Conservation (phyloP, 2,888 invertebrate species). For the Pasiphila rectangulata region DNA sequence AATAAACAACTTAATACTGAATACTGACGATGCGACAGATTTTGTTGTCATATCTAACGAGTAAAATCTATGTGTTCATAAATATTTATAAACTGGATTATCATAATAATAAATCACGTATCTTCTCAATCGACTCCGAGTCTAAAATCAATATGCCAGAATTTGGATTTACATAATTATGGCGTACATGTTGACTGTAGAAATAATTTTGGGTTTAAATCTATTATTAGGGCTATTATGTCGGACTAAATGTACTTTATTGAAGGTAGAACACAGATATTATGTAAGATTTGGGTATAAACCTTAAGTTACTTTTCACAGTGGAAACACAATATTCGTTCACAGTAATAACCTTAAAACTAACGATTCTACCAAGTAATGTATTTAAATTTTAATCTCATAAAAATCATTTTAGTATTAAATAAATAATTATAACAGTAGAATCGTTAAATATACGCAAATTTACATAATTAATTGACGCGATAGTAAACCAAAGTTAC, state of each 20-base stretch:
- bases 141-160: slow-evolving; percentile 14
- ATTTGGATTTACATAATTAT: slow-evolving; percentile 41
- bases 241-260: slow-evolving; percentile 34
- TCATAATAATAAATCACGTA: slow-evolving; percentile 25
- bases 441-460: no score
- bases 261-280: slow-evolving; percentile 2
- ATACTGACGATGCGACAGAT: no score
- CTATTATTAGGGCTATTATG: slow-evolving; percentile 32
- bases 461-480: slow-evolving; percentile 22
- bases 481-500: slow-evolving; percentile 6
- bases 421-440: no score
- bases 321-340: no score
- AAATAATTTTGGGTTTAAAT: slow-evolving; percentile 38
- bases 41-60: no score
- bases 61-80: no score
- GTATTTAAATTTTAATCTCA: no score
- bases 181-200: slow-evolving; percentile 35
- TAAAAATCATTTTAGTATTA: no score
- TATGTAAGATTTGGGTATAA: neutral
- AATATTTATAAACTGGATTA: slow-evolving; percentile 11
- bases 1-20: no score
- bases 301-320: no score
- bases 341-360: no score
- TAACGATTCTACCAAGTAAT: no score
- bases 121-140: slow-evolving; percentile 14